Base-by-base conservation (phyloP, 1,140 invertebrate species). In the Atta cephalotes region DNA sequence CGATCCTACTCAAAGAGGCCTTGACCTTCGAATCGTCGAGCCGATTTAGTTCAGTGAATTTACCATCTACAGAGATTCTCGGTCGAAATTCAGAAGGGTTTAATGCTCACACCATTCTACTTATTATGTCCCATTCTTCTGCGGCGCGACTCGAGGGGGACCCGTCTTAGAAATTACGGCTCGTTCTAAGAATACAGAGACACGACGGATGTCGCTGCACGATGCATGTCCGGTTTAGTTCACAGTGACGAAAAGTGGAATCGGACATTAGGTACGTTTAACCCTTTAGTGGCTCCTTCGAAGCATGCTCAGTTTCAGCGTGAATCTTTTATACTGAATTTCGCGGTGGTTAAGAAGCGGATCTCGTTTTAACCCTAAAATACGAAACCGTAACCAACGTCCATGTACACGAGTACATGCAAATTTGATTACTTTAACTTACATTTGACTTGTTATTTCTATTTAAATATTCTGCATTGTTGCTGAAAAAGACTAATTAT, bases 21-120 rank as follows among this genome's bases (percentile, higher is more conserved):
- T 95, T 95, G 94, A 95, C 94, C 95, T 95, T 92, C 85, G 31
- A 2, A 35, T 35, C 6, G 92, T 88, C 91, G 90, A 21, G 89
- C 92, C 91, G 93, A 94, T 92, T 93, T 93, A 95, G 90, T 92
- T 88, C 92, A 92, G 81, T 89, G 86, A 90, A 92, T 91, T 90
- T 62, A 53, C 21, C 79, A 62, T 82, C 65, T 62, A 62, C 35
- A 84, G 88, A 71, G 84, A 88, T 90, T 74, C 87, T 63, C 53
- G 53, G 65, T 68, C 86, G 74, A 90, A 90, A 88, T 81, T 86
- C 81, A 74, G 72, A 90, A 87, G 81, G 81, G 80, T 77, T 90
- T 90, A 85, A 88, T 90, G 76, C 85, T 76, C 71, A 77, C 79
- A 78, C 85, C 35, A 90, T 90, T 89, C 87, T 85, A 90, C 86